Evolutionary conservation across 2,113 vertebrate genomes (phyloP).

Genomic region (Scytalopus superciliaris): DNA sequence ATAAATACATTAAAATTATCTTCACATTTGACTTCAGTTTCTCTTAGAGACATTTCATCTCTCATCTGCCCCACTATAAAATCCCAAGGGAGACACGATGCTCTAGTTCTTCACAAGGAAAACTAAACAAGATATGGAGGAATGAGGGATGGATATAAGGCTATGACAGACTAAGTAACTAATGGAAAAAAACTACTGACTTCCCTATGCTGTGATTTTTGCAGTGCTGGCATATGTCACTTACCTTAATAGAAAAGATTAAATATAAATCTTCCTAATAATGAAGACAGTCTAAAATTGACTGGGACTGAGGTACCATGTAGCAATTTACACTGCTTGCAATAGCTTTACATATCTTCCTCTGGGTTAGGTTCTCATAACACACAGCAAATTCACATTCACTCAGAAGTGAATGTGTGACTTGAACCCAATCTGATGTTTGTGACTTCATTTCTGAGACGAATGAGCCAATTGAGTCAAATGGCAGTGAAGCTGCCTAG

Average conservation of each 20-base stretch:
- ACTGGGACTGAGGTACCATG: background rate
- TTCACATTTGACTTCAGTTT: background rate
- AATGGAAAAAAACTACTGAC: background rate
- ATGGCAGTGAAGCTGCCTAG: slow-evolving; percentile 21
- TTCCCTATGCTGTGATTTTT: background rate
- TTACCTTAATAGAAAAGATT: background rate
- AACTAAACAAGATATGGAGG: background rate
- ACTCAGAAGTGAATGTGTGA: background rate
- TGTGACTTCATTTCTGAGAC: slow-evolving; percentile 39
- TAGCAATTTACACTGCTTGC: background rate
- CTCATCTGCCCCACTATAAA: background rate
- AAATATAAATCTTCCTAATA: background rate
- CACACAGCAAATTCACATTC: background rate
- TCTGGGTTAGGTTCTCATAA: background rate
- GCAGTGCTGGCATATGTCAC: background rate
- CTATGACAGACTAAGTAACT: background rate
- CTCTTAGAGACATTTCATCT: background rate
- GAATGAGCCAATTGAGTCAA: slow-evolving; percentile 50
- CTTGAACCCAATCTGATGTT: slow-evolving; percentile 10
- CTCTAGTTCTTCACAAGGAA: background rate
- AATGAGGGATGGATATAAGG: background rate
- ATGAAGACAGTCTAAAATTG: background rate
- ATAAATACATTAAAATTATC: background rate
- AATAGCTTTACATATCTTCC: slow-evolving; percentile 23
- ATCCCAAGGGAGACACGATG: background rate